A percentile compares a stretch with the other conserved stretches of the same genome.
These are phyloP conservation scores for Sebastolobus altivelis DNA, from an alignment of 2,797 vertebrate species.

Conservation along the genomic window DNA sequence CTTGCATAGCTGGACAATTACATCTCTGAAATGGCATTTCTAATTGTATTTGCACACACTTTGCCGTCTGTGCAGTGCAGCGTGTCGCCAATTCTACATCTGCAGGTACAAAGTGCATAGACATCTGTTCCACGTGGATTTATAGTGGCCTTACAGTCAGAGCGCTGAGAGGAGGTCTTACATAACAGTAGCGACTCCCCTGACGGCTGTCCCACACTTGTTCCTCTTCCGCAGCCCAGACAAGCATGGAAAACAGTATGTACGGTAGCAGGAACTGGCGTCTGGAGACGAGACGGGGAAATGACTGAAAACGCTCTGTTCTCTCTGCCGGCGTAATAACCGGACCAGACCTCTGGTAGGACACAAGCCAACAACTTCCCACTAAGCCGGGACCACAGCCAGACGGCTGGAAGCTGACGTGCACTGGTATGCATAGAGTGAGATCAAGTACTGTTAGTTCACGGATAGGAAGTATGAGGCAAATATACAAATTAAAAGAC, in stretches of 20 bases:
- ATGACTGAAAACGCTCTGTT: slow-evolving; percentile 64
- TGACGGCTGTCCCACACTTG: slow-evolving; percentile 37
- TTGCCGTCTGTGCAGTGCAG: slow-evolving; percentile 42
- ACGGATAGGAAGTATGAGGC: neutral
- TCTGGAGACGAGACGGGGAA: slow-evolving; percentile 48
- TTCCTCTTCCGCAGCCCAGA: slow-evolving; percentile 46
- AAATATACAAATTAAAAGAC: slow-evolving; percentile 18
- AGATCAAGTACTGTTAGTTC: slow-evolving; percentile 4
- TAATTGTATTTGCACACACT: slow-evolving; percentile 11
- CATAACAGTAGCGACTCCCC: slow-evolving; percentile 53
- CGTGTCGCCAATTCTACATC: slow-evolving; percentile 36
- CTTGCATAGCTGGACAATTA: slow-evolving; percentile 26
- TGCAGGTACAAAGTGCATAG: slow-evolving; percentile 39
- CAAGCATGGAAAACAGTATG: slow-evolving; percentile 39
- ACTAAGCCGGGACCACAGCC: slow-evolving; percentile 32
- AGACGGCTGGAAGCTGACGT: slow-evolving; percentile 22
- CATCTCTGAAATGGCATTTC: slow-evolving; percentile 18
- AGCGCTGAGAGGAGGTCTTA: slow-evolving; percentile 40
- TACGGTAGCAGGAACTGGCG: slow-evolving; percentile 42
- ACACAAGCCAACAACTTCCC: slow-evolving; percentile 54
- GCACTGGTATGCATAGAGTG: slow-evolving; percentile 1
- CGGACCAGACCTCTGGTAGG: slow-evolving; percentile 67
- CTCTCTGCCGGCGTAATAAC: slow-evolving; percentile 65
- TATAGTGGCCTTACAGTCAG: slow-evolving; percentile 31
- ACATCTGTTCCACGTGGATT: slow-evolving; percentile 48